Base-by-base conservation (phyloP, 2,797 vertebrate genomes). In the Diceros bicornis region DNA sequence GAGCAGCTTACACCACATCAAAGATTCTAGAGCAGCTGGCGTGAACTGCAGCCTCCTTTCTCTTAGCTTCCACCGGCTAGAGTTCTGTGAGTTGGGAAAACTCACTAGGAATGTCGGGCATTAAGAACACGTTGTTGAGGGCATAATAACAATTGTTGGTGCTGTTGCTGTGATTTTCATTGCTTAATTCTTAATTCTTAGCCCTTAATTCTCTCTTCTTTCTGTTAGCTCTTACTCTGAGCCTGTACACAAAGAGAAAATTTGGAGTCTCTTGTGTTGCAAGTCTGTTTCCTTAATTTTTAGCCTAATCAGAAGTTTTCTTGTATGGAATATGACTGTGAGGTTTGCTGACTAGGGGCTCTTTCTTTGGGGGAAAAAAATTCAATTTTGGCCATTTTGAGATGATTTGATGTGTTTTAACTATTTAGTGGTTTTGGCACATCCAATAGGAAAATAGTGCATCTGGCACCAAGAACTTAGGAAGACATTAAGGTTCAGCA, bases 351-450 rank as follows among this genome's bases (percentile, higher is more conserved):
- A 97, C 66, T 95, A 91, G 91, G 69, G 94, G 66, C 59, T 93
- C 96, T 93, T 69, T 79, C 41, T 72, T 78, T 3, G 0, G 12
- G 32, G 12, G 16, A 6, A 0, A 16, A 37, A 57, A 59, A 75
- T 78, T 96, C 86, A 94, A 37, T 93, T 98, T 95, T 74, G 90
- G 85, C 66, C 88, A 59, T 94, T 96, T 94, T 11, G 25, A 94
- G 91, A 90, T 61, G 59, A 97, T 96, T 93, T 94, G 97, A 91
- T 96, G 77, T 79, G 62, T 91, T 97, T 98, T 98, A 96, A 89
- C 44, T 97, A 50, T 97, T 97, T 96, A 74, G 89, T 96, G 94
- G 52, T 97, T 97, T 95, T 91, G 95, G 96, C 89, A 89, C 27
- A 17, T 95, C 72, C 92, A 84, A 78, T 57, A 6, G 96, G 96